Conservation (phyloP, 2,797 vertebrate species). For the Enteromius paludinosus region DNA sequence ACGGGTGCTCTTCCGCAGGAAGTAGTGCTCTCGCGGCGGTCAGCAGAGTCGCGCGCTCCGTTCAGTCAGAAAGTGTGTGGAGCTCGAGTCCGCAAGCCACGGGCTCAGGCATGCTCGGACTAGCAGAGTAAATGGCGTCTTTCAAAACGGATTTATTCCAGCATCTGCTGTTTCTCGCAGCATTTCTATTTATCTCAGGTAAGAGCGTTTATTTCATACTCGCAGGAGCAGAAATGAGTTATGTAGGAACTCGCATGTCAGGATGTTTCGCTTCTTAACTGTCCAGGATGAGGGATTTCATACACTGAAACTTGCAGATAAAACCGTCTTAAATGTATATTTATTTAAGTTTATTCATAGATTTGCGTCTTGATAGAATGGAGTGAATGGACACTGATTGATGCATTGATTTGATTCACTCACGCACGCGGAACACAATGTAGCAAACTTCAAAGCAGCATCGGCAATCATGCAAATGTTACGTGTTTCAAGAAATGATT, state of each 20-base stretch:
- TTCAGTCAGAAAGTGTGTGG: constrained; percentile 51
- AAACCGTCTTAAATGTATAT: background rate
- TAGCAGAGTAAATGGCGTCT: constrained; percentile 78
- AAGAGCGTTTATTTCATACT: constrained; percentile 53
- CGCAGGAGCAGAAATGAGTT: background rate
- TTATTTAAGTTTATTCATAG: background rate
- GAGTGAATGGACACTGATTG: background rate
- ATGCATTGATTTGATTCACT: constrained; percentile 11
- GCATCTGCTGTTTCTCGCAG: constrained; percentile 72
- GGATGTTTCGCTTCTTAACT: background rate
- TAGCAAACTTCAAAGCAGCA: constrained; percentile 14
- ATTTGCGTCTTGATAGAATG: background rate
- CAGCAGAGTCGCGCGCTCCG: constrained; percentile 42
- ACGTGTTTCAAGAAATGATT: background rate
- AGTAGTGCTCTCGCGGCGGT: constrained; percentile 46
- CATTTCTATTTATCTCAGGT: constrained; percentile 80
- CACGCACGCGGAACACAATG: constrained; percentile 2
- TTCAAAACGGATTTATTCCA: constrained; percentile 72
- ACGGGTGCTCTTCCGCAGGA: constrained; percentile 55
- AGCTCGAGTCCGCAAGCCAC: constrained; percentile 62
- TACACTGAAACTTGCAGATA: background rate
- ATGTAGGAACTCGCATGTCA: background rate
- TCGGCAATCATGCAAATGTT: background rate
- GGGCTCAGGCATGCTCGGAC: constrained; percentile 73
- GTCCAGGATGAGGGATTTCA: background rate